Evolutionary conservation across 2,888 invertebrate species (phyloP), one percentile per base, ranked within the genome.

Genomic region (Sphaerophoria rueppellii): DNA sequence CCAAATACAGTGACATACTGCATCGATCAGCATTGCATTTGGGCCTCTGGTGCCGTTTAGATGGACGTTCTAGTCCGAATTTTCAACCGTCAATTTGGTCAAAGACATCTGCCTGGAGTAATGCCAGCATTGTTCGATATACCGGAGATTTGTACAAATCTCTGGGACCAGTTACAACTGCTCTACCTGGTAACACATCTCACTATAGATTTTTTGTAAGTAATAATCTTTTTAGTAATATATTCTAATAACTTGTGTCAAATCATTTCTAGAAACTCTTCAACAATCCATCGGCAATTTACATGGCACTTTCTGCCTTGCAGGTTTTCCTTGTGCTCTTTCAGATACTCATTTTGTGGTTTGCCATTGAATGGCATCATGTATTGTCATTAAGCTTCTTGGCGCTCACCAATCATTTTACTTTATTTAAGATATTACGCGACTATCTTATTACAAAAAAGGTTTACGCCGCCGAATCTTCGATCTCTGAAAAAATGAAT

Each of bases 21-120:
- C 99, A 99, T 91, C 94, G 97, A 88, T 96, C 98, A 78, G 96
- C 98, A 0, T 92, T 96, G 61, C 99, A 99, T 92, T 93, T 99
- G 61, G 98, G 98, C 4, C 89, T 89, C 69, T 92, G 92, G 91
- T 89, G 88, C 14, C 90, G 90, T 4, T 82, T 92, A 55, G 91
- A 91, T 73, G 86, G 89, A 3, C 87, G 89, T 2, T 76, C 87
- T 0, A 65, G 69, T 63, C 70, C 74, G 34, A 86, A 82, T 24
- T 60, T 78, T 3, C 58, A 79, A 0, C 86, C 87, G 4, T 60
- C 82, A 0, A 67, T 82, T 50, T 95, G 95, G 95, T 93, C 93
- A 24, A 93, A 93, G 11, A 89, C 90, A 32, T 93, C 94, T 61
- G 92, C 96, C 58, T 98, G 96, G 95, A 94, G 95, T 32, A 94